A percentile compares a stretch with the other conserved stretches of the same genome.
phyloP scores from a whole-genome alignment of 2,113 vertebrate species.

The Trachemys scripta region DNA sequence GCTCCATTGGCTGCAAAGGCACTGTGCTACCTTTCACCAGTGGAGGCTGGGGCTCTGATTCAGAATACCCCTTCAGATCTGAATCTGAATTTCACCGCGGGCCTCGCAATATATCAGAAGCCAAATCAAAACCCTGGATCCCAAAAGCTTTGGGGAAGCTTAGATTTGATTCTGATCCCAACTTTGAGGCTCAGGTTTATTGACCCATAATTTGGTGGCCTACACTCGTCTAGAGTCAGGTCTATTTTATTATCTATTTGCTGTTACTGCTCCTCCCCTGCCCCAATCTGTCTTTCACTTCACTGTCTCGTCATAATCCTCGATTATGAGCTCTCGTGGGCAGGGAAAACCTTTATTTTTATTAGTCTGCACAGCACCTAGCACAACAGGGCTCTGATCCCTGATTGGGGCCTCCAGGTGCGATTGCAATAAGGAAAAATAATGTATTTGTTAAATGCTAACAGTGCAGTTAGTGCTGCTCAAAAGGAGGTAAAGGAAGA shows the following conservation, averaged over 20 bases:
- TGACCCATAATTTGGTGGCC: neutral
- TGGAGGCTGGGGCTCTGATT: slow-evolving; percentile 17
- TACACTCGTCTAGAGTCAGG: rapidly evolving
- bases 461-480: neutral
- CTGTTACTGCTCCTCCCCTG: neutral
- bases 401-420: neutral
- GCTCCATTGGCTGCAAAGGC: neutral
- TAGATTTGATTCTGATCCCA: rapidly evolving
- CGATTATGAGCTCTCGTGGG: rapidly evolving
- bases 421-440: neutral
- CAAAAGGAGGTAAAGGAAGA: rapidly evolving
- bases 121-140: neutral
- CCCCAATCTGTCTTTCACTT: neutral
- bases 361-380: neutral
- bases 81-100: neutral
- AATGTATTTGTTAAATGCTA: neutral
- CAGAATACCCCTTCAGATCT: neutral
- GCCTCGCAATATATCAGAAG: neutral
- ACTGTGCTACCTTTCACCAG: neutral
- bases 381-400: neutral
- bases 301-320: neutral
- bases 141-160: rapidly evolving
- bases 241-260: neutral
- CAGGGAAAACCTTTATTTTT: neutral
- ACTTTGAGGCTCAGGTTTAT: neutral